These are phyloP conservation scores for Eutolmus rufibarbis DNA, from an alignment of 2,888 invertebrate species.

Conservation along the genomic window DNA sequence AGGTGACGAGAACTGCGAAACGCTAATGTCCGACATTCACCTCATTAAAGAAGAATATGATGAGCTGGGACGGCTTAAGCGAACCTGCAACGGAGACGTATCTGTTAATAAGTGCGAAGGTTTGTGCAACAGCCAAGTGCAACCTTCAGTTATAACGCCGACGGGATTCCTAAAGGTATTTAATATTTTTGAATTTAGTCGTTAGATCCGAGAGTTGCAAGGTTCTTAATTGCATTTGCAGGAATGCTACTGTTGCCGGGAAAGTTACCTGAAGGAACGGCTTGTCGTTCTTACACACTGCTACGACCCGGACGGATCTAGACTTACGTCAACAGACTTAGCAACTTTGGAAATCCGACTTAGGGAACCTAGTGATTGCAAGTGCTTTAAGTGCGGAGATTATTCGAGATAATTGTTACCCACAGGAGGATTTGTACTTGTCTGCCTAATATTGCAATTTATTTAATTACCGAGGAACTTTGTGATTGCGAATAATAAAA, in stretches of 20 bases:
- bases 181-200: neutral
- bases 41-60: constrained; percentile 92
- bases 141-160: constrained; percentile 86
- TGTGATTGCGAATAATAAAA: neutral
- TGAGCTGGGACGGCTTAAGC: constrained; percentile 80
- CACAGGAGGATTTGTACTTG: neutral
- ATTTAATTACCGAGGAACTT: neutral
- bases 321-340: constrained; percentile 73
- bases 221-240: constrained; percentile 43
- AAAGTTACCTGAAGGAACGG: constrained; percentile 83
- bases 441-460: neutral
- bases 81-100: constrained; percentile 90
- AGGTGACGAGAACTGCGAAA: constrained; percentile 83
- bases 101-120: constrained; percentile 94
- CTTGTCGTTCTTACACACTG: constrained; percentile 82
- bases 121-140: constrained; percentile 88
- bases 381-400: constrained; percentile 89
- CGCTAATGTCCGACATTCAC: constrained; percentile 84
- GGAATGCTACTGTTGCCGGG: constrained; percentile 93
- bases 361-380: constrained; percentile 87
- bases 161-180: constrained; percentile 82
- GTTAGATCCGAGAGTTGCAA: neutral
- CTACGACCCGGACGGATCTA: constrained; percentile 85
- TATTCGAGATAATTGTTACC: constrained; percentile 70
- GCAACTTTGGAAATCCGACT: constrained; percentile 83